Evolutionary conservation across 2,797 vertebrate genomes (phyloP), one percentile per base, ranked within the genome.

Genomic region (Clarias platycephalus): DNA sequence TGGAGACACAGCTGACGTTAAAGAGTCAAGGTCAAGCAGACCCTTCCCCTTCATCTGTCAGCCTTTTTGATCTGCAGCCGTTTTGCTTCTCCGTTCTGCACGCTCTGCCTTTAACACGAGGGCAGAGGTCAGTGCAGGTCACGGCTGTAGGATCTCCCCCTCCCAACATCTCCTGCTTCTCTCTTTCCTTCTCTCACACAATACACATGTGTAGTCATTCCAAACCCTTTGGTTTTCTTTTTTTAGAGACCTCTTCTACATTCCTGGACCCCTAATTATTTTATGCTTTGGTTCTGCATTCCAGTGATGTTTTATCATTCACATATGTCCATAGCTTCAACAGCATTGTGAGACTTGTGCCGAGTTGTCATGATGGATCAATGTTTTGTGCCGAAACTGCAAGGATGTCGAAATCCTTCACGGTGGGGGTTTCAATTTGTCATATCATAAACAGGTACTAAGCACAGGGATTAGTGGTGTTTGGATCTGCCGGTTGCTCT

Each of bases 401-500:
- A 85, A 74, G 75, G 80, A 88, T 85, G 87, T 84, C 37, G 72
- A 78, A 87, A 85, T 83, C 79, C 74, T 88, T 85, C 81, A 87
- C 75, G 20, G 74, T 49, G 83, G 95, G 95, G 94, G 95, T 95
- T 97, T 97, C 96, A 96, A 96, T 97, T 97, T 97, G 96, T 96
- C 95, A 94, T 95, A 96, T 95, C 95, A 96, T 97, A 96, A 97
- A 97, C 96, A 97, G 95, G 96, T 96, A 95, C 95, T 96, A 96
- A 97, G 96, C 94, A 93, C 58, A 18, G 94, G 91, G 95, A 94
- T 93, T 94, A 95, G 93, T 91, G 91, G 93, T 87, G 91, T 88
- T 88, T 93, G 94, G 94, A 96, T 96, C 95, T 95, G 94, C 95
- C 94, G 94, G 92, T 93, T 90, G 94, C 93, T 93, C 95, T 95